Percentiles rank a stretch among this genome's conserved stretches.
phyloP scores from a whole-genome alignment of 2,797 vertebrate genomes.

The Pelobates cultripes region DNA sequence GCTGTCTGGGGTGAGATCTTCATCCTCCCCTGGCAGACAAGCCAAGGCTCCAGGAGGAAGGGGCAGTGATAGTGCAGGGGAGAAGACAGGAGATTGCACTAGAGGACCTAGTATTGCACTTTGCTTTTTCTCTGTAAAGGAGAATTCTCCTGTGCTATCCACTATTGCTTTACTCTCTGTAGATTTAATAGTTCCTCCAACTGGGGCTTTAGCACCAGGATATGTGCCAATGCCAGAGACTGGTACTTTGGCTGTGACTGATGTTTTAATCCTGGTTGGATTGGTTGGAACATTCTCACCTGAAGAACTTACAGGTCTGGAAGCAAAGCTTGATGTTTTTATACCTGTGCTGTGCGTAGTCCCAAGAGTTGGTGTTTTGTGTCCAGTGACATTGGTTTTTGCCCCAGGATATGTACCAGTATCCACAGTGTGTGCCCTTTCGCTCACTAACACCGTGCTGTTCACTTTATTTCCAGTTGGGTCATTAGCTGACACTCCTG shows the following conservation, averaged over 20 bases:
- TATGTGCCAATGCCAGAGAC: constrained; percentile 44
- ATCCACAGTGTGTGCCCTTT: constrained; percentile 39
- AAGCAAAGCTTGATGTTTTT: constrained; percentile 16
- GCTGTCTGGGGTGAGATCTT: constrained; percentile 52
- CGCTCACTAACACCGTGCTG: neutral
- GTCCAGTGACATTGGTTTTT: constrained; percentile 30
- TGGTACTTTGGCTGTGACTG: constrained; percentile 24
- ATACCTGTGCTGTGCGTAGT: constrained; percentile 14
- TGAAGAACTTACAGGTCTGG: constrained; percentile 11
- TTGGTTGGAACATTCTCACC: neutral
- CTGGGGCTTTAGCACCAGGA: constrained; percentile 36
- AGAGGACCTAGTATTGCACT: constrained; percentile 41
- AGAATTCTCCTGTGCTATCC: constrained; percentile 23
- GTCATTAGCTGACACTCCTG: constrained; percentile 54
- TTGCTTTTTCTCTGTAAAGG: constrained; percentile 42
- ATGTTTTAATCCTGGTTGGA: constrained; percentile 21
- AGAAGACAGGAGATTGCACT: constrained; percentile 6
- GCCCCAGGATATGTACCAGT: constrained; percentile 43
- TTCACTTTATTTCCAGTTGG: constrained; percentile 1
- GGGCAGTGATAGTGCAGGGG: constrained; percentile 21
- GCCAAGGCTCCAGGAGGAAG: neutral
- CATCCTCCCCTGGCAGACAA: constrained; percentile 47
- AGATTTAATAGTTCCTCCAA: constrained; percentile 10
- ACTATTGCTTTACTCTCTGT: constrained; percentile 22
- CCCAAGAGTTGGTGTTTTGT: constrained; percentile 20